Percentiles rank a stretch among this genome's conserved stretches.
Evolutionary conservation across 2,888 invertebrate species (phyloP).

Genomic region (Myopa testacea): DNA sequence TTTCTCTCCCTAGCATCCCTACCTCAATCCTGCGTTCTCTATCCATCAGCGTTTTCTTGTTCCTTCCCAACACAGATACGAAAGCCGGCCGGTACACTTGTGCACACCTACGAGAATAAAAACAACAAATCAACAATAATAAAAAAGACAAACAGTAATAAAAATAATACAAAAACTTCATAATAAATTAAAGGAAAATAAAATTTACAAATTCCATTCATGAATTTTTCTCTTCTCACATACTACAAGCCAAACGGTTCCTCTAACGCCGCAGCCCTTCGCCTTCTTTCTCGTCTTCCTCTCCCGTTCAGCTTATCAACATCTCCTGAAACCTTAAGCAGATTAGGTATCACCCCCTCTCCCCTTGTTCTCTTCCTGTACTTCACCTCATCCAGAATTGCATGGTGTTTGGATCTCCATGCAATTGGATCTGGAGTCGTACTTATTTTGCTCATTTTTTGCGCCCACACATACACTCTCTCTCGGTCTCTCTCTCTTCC

Average conservation of each 20-base stretch:
- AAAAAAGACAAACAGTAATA: slow-evolving; percentile 34
- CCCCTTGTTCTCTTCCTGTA: not conserved
- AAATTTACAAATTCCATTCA: slow-evolving; percentile 68
- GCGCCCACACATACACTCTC: not conserved
- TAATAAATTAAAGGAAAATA: slow-evolving; percentile 56
- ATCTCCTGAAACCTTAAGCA: not conserved
- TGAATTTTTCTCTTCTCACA: slow-evolving; percentile 55
- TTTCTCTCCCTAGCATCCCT: too few relatives aligned
- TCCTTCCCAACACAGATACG: too few relatives aligned
- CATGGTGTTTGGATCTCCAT: too few relatives aligned
- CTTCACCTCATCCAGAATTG: not conserved
- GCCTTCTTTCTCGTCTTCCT: not conserved
- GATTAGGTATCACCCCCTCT: slow-evolving; percentile 7
- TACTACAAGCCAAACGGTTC: slow-evolving; percentile 33
- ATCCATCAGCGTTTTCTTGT: too few relatives aligned
- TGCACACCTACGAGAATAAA: slow-evolving; percentile 17
- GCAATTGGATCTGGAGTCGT: too few relatives aligned
- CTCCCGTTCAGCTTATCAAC: not conserved
- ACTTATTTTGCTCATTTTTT: slow-evolving; percentile 12
- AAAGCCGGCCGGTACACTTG: not conserved
- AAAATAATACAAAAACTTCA: slow-evolving; percentile 16
- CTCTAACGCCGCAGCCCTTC: slow-evolving; percentile 25
- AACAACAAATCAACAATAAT: slow-evolving; percentile 19
- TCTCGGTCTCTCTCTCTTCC: slow-evolving; percentile 4
- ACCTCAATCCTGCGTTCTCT: too few relatives aligned